Evolutionary conservation across 2,888 invertebrate genomes (phyloP), one percentile per base, ranked within the genome.

Genomic region (Volucella inanis): DNA sequence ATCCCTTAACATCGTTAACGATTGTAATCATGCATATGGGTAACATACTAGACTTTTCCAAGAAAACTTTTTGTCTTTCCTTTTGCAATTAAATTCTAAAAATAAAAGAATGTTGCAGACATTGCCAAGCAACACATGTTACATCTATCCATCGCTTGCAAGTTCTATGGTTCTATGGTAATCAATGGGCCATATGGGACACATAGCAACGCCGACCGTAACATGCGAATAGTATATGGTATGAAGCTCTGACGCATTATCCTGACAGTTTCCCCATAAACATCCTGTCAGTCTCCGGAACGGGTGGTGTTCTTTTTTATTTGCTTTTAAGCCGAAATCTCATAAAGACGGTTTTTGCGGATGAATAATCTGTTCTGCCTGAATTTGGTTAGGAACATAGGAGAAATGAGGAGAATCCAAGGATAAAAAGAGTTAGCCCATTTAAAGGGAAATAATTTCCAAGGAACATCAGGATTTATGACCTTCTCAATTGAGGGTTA

Each of bases 41-140:
- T 55, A 38, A 55, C 55, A 22, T 31, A 9, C 31, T 14, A n/a
- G 31, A 55, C 55, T 55, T 12, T 38, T 38, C 38, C 55, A 31
- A 31, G 55, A 31, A 31, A 31, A 31, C 31, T 31, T 31, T 31
- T 31, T 31, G 31, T 31, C 31, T 31, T 31, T 31, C 2, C 4
- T 31, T 31, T 10, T 15, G 45, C 61, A 61, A 61, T 45, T 43
- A 62, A 45, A 62, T 62, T 62, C 47, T n/a, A 31, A 12, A 62
- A 52, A 52, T 18, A 52, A 62, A 45, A 49, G 38, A n/a, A n/a
- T 31, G 12, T 62, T 62, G 22, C 47, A 0, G 10, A n/a, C 52
- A 18, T 18, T 52, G 0, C 10, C 52, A 10, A 6, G 9, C 18
- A 47, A 45, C 18, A 31, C 47, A 62, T 47, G 62, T 1, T 31